phyloP scores from a whole-genome alignment of 92 coral and sea anemone genomes.

The Umimayanthus kanabou region DNA sequence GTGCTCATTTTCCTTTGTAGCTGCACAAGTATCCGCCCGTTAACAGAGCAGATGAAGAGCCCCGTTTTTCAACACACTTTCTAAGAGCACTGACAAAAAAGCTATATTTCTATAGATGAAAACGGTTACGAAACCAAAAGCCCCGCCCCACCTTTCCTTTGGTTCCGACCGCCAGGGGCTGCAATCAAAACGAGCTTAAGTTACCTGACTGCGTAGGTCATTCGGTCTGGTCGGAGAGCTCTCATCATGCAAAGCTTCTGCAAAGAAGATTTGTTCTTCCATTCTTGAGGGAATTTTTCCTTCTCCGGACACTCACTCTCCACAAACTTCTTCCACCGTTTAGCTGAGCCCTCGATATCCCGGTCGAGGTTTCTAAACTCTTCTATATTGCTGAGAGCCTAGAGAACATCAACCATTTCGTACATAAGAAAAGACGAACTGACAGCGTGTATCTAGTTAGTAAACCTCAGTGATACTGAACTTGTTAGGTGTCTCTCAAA shows the following conservation, averaged over 20 bases:
- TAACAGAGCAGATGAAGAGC: neutral
- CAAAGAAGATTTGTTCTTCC: conserved; percentile 95
- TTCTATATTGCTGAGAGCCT: conserved; percentile 94
- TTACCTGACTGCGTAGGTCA: conserved; percentile 99
- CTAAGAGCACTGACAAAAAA: neutral
- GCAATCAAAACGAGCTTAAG: neutral
- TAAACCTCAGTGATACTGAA: too few species aligned
- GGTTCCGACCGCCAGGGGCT: neutral
- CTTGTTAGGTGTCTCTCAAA: neutral
- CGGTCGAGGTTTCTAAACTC: conserved; percentile 98
- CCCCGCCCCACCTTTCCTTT: neutral
- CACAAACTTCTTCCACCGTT: conserved; percentile 99
- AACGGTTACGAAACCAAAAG: neutral
- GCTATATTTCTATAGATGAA: neutral
- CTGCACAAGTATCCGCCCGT: too few species aligned
- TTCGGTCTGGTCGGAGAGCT: conserved; percentile 97
- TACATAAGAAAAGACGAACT: neutral
- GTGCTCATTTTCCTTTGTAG: too few species aligned
- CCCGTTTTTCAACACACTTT: neutral
- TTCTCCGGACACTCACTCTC: conserved; percentile 99
- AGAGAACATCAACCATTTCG: neutral
- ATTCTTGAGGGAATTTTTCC: conserved; percentile 99
- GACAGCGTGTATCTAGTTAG: neutral
- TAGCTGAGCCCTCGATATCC: conserved; percentile 99
- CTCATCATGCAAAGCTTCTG: conserved; percentile 99